A percentile compares a stretch with the other conserved stretches of the same genome.
These are phyloP conservation scores for Leuctra nigra DNA, from an alignment of 2,888 invertebrate species.

Conservation along the genomic window DNA sequence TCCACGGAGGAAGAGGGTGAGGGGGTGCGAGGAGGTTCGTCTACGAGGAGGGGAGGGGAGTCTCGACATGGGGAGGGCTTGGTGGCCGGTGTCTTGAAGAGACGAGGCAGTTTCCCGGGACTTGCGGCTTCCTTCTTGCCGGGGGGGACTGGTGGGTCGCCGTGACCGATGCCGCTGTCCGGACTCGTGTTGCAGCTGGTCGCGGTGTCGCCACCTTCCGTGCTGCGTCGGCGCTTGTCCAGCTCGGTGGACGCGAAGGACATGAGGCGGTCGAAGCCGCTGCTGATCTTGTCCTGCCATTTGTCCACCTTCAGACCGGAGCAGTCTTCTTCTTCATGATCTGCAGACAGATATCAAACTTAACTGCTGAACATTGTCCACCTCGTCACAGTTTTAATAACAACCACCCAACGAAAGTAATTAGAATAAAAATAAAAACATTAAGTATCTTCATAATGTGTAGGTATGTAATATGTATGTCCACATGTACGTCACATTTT, in stretches of 20 bases:
- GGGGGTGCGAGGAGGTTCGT: slow-evolving; percentile 50
- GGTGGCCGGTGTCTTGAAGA: slow-evolving; percentile 27
- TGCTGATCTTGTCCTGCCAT: slow-evolving; percentile 90
- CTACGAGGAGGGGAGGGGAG: slow-evolving; percentile 41
- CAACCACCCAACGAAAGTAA: too few relatives aligned
- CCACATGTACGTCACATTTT: too few relatives aligned
- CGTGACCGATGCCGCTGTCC: slow-evolving; percentile 77
- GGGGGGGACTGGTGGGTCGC: slow-evolving; percentile 49
- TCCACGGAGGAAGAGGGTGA: slow-evolving; percentile 42
- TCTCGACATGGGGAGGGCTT: slow-evolving; percentile 38
- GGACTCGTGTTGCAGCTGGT: slow-evolving; percentile 77
- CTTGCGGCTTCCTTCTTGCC: slow-evolving; percentile 36
- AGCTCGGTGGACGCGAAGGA: slow-evolving; percentile 90
- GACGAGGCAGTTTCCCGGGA: slow-evolving; percentile 27
- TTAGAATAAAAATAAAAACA: too few relatives aligned
- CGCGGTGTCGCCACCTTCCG: slow-evolving; percentile 53
- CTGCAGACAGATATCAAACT: slow-evolving; percentile 19
- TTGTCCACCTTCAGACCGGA: slow-evolving; percentile 65
- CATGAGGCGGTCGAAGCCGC: slow-evolving; percentile 88
- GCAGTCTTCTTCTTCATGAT: slow-evolving; percentile 36
- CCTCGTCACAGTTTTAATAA: too few relatives aligned
- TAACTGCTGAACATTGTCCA: neutral
- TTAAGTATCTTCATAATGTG: too few relatives aligned
- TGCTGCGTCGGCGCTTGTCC: slow-evolving; percentile 77
- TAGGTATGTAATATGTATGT: too few relatives aligned